Evolutionary conservation across 2,113 vertebrate genomes (phyloP).

Genomic region (Clarias gariepinus): DNA sequence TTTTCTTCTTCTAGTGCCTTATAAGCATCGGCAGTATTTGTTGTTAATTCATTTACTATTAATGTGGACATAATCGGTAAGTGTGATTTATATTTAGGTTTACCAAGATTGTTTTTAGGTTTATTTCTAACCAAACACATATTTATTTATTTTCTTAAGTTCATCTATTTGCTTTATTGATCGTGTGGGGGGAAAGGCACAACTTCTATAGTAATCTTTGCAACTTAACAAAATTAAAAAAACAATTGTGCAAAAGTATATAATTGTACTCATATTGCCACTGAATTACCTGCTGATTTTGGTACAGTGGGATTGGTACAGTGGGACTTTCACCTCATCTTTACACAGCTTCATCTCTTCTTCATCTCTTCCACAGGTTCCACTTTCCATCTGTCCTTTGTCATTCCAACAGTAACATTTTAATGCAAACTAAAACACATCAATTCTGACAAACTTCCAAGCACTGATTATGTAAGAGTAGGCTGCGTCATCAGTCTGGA

Average conservation of each 20-base stretch:
- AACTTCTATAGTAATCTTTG: neutral
- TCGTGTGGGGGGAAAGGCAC: neutral
- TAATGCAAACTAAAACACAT: no score
- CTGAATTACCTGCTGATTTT: neutral
- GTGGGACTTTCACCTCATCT: neutral
- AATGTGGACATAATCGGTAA: neutral
- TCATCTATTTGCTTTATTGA: neutral
- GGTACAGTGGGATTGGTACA: neutral
- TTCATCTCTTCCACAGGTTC: no score
- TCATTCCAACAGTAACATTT: no score
- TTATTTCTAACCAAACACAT: no score
- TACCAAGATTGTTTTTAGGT: no score
- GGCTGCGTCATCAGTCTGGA: no score
- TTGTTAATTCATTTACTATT: neutral
- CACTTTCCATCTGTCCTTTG: no score
- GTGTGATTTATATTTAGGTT: neutral
- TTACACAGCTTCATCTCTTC: neutral
- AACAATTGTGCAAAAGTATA: neutral
- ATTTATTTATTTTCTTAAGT: neutral
- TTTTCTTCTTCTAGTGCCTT: neutral
- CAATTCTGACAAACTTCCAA: no score
- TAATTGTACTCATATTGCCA: neutral
- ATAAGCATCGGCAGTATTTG: neutral
- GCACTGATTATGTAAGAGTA: no score
- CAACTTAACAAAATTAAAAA: neutral